A percentile compares a stretch with the other conserved stretches of the same genome.
Conservation (phyloP, 2,888 invertebrate species). For the Machimus rusticus region DNA sequence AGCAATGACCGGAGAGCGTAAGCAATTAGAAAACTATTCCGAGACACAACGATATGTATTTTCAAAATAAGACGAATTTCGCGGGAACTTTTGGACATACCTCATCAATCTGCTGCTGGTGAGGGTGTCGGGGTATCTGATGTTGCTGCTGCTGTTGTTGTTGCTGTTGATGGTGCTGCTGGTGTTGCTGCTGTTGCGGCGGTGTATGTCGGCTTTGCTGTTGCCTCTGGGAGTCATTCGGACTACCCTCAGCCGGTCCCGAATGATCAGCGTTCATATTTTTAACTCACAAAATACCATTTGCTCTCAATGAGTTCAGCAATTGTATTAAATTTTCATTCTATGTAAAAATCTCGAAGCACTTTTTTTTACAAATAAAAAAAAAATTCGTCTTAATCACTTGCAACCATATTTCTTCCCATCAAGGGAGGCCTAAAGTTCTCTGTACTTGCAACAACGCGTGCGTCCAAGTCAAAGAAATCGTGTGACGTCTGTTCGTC, state of each 20-base stretch:
- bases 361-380: background rate
- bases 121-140: constrained; percentile 52
- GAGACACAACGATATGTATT: background rate
- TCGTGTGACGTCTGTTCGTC: constrained; percentile 24
- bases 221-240: constrained; percentile 53
- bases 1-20: background rate
- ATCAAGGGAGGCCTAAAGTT: constrained; percentile 23
- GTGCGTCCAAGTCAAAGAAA: constrained; percentile 32
- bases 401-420: constrained; percentile 38
- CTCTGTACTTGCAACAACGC: constrained; percentile 26
- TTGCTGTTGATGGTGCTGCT: constrained; percentile 55
- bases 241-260: constrained; percentile 51
- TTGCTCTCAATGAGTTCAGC: constrained; percentile 64
- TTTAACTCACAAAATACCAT: background rate
- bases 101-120: constrained; percentile 61
- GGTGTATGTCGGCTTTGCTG: constrained; percentile 55
- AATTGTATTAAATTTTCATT: background rate
- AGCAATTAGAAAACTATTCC: background rate
- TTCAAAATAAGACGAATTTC: background rate
- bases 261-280: constrained; percentile 52
- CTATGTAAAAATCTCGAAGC: background rate
- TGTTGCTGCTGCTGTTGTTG: constrained; percentile 53
- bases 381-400: background rate
- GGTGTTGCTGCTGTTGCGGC: constrained; percentile 52
- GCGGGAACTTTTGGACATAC: constrained; percentile 49